These are phyloP conservation scores for Drosophila anceps DNA, from an alignment of 2,888 invertebrate species.

Conservation along the genomic window DNA sequence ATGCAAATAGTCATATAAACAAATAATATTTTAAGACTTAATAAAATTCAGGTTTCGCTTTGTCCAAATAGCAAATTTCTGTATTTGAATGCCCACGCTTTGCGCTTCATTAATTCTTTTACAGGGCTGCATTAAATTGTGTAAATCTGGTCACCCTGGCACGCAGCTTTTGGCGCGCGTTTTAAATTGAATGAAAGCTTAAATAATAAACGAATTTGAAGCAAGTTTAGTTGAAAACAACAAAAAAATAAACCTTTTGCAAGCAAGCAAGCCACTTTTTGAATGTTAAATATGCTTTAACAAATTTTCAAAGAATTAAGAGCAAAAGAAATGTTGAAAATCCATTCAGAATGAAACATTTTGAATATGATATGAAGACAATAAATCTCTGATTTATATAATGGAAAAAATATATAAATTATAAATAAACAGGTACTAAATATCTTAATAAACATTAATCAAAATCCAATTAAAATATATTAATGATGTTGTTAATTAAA, in stretches of 20 bases:
- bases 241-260: not conserved
- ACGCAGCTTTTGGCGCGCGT: conserved; percentile 7
- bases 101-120: not conserved
- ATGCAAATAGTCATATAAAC: not conserved
- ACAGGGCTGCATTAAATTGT: conserved; percentile 18
- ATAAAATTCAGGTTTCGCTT: not conserved
- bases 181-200: conserved; percentile 1
- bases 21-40: not conserved
- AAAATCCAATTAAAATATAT: conserved; percentile 1
- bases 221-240: not conserved
- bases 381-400: no score
- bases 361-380: no score
- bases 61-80: not conserved
- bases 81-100: not conserved
- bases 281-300: no score
- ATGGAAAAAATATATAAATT: not conserved
- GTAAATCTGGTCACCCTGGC: conserved; percentile 33
- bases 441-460: conserved; percentile 18
- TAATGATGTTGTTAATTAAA: conserved; percentile 20
- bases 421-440: not conserved
- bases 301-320: no score
- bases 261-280: no score
- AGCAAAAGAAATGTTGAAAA: no score
- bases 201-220: not conserved
- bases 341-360: no score